Percentiles rank a stretch among this genome's conserved stretches.
phyloP scores from a whole-genome alignment of 2,888 invertebrate species.

The Hartigia nigra region DNA sequence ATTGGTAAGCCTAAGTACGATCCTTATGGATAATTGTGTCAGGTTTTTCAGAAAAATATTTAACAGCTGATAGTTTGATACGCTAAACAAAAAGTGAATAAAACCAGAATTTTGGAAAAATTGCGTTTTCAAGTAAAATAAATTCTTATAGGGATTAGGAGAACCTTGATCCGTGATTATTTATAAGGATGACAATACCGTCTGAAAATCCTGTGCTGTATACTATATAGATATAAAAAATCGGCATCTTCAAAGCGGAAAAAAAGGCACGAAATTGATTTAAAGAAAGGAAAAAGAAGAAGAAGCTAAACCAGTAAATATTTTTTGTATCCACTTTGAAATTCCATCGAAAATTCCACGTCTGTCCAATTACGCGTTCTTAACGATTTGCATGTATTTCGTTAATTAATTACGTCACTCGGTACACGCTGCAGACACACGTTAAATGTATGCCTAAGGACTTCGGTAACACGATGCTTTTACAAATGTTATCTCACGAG shows the following conservation, averaged over 20 bases:
- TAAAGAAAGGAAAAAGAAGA: too few relatives aligned
- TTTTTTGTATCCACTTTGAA: neutral
- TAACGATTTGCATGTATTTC: slow-evolving; percentile 33
- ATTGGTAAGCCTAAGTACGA: slow-evolving; percentile 30
- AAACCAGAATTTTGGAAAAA: slow-evolving; percentile 28
- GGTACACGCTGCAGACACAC: neutral
- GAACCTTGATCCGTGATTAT: neutral
- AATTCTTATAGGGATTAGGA: neutral
- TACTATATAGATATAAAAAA: neutral
- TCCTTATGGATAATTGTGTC: neutral
- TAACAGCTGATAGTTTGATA: neutral
- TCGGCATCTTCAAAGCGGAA: neutral
- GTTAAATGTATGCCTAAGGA: neutral
- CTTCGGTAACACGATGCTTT: neutral
- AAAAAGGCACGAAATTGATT: neutral
- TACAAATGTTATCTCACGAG: neutral
- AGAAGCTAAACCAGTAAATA: neutral
- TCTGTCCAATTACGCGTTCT: slow-evolving; percentile 14
- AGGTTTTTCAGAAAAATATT: neutral
- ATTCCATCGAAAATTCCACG: neutral
- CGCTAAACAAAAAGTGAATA: too few relatives aligned
- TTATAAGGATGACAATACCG: neutral
- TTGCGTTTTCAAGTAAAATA: slow-evolving; percentile 20
- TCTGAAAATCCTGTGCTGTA: neutral
- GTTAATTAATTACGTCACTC: neutral